Base-by-base conservation (phyloP, 1,140 invertebrate genomes). In the Ridgeia piscesae region DNA sequence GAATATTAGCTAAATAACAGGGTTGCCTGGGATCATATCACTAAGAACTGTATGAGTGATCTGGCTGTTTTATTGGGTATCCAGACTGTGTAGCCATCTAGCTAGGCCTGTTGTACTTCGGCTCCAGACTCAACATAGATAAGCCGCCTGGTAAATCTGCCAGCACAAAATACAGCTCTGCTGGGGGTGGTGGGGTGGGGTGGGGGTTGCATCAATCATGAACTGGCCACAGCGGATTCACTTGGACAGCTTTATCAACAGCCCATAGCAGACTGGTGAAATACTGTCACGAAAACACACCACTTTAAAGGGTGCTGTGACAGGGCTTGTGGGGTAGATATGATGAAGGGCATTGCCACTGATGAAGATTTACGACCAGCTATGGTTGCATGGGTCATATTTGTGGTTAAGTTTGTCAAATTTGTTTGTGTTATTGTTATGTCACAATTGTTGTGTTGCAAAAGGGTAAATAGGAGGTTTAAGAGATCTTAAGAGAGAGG, bases 161-260 rank as follows among this genome's bases (percentile, higher is more conserved):
- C 58, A 77, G 58, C 58, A 77, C 58, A 77, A 77, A 42, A 77
- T 31, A 17, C 58, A 31, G 58, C 58, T 77, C 58, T 77, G 58
- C 27, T 77, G 58, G 58, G 27, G 58, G 58, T n/a, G n/a, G n/a
- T n/a, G n/a, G n/a, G n/a, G n/a, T n/a, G n/a, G n/a, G n/a, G n/a
- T n/a, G 58, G 27, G 58, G 27, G 14, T 17, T 31, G 27, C 58
- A 77, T 77, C 58, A 77, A 77, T 77, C 58, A 77, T 77, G 58
- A 77, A 77, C 58, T 21, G 27, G 27, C 58, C 58, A 77, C 58
- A 77, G 17, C 27, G 8, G 58, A 77, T 77, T 31, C 58, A 77
- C 58, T 77, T 77, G 58, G 58, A 77, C 58, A 77, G 58, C 58
- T 77, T 77, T 77, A 77, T 77, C 58, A 77, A 77, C 58, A 77